Evolutionary conservation across 2,797 vertebrate genomes (phyloP).

Genomic region (Sebastolobus altivelis): DNA sequence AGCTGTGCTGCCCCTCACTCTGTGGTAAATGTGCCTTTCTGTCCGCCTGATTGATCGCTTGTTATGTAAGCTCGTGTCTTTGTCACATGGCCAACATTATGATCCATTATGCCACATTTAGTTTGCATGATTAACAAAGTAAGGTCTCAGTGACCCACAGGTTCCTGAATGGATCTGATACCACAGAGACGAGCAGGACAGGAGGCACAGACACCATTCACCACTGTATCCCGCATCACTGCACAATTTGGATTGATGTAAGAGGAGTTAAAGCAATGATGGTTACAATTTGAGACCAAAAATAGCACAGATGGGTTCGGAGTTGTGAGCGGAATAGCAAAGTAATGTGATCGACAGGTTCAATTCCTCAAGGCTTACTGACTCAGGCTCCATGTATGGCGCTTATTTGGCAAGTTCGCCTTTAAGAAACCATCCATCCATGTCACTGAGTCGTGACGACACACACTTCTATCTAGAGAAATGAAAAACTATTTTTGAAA

Average conservation of each 20-base stretch:
- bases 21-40: constrained; percentile 32
- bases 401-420: constrained; percentile 62
- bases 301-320: constrained; percentile 22
- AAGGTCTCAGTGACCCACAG: constrained; percentile 47
- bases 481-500: constrained; percentile 77
- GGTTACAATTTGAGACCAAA: constrained; percentile 12
- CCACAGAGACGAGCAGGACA: constrained; percentile 30
- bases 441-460: constrained; percentile 75
- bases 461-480: constrained; percentile 73
- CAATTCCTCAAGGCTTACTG: constrained; percentile 52
- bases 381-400: constrained; percentile 35
- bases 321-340: constrained; percentile 6
- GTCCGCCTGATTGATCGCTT: constrained; percentile 51
- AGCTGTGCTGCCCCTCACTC: constrained; percentile 2
- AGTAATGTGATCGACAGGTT: constrained; percentile 52
- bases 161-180: constrained; percentile 34
- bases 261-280: constrained; percentile 26
- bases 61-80: constrained; percentile 50
- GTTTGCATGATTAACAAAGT: constrained; percentile 64
- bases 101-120: constrained; percentile 56
- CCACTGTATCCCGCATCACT: constrained; percentile 23
- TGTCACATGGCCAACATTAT: constrained; percentile 50
- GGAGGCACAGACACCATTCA: constrained; percentile 25
- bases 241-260: constrained; percentile 26
- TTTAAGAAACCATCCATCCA: constrained; percentile 77